Base-by-base conservation (phyloP, 2,113 vertebrate genomes). In the Chiloscyllium plagiosum region DNA sequence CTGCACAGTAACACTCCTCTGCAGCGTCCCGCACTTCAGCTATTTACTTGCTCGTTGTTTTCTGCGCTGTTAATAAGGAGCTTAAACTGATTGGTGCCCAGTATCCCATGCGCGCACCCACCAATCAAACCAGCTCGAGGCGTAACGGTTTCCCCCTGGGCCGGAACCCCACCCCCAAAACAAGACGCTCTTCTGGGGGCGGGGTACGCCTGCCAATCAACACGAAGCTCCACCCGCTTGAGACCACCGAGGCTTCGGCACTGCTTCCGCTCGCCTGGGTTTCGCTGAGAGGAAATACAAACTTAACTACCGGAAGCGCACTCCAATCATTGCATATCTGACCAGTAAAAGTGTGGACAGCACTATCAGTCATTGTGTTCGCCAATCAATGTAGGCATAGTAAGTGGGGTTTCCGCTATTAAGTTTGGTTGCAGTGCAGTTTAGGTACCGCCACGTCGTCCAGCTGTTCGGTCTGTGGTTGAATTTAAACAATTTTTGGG, bases 371-470 rank as follows among this genome's bases (percentile, higher is more conserved):
- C 37, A 42, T 17, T 19, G 80, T 5, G 1, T 42, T 37, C 37
- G 1, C 3, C 80, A 83, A 83, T 83, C 80, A 6, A 19, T 17
- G 22, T 87, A 47, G 24, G 12, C 2, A 4, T 26, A 2, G 42
- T 52, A 33, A 61, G 89, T 61, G 89, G 89, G 89, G 37, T 17
- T 68, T 93, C 89, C 61, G 33, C 0, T 93, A n/a, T 65, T 33
- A n/a, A 65, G 15, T 5, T 93, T 65, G 33, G 61, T 66, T 66
- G 89, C 61, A 65, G 61, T 65, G 89, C 15, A n/a, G 89, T 1
- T 20, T 65, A 92, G 89, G 61, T 61, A 93, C 6, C 89, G 89
- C 89, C 89, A 93, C 89, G 89, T 93, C 89, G 89, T 90, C 50
- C 24, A 89, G 86, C 86, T 89, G 86, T 56, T 89, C 86, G 86